A percentile compares a stretch with the other conserved stretches of the same genome.
Conservation (phyloP, 2,113 vertebrate genomes). For the Macrotis lagotis region DNA sequence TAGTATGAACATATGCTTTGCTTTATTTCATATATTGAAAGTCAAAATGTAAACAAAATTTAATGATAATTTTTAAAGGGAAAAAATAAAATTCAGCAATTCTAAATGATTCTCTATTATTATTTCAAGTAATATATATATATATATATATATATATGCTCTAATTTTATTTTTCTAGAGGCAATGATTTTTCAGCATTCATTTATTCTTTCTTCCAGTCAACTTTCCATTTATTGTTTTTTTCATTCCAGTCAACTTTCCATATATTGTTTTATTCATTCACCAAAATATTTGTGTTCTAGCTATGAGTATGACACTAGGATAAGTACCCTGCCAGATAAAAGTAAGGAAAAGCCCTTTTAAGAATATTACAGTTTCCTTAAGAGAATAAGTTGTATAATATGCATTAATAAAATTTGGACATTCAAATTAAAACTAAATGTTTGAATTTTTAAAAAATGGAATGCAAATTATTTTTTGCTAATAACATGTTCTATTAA, state of each 20-base stretch:
- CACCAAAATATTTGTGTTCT: not conserved
- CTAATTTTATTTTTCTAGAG: too few species aligned
- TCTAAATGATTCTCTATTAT: not conserved
- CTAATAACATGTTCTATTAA: not conserved
- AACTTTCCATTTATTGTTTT: too few species aligned
- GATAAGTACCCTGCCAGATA: not conserved
- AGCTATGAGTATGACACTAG: not conserved
- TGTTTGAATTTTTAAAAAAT: too few species aligned
- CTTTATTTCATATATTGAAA: too few species aligned
- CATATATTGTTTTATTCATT: not conserved
- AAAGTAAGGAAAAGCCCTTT: not conserved
- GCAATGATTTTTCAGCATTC: not conserved
- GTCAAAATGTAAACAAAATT: too few species aligned
- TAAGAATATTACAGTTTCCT: not conserved
- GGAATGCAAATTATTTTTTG: not conserved
- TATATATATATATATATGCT: not conserved
- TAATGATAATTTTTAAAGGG: too few species aligned
- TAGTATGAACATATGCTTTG: too few species aligned
- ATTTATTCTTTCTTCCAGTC: not conserved
- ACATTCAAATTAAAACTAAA: slow-evolving; percentile 1
- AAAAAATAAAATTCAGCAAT: not conserved
- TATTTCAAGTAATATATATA: not conserved
- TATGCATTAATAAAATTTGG: not conserved
- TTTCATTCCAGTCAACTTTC: too few species aligned
- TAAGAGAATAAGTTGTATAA: not conserved